A percentile compares a stretch with the other conserved stretches of the same genome.
These are phyloP conservation scores for Anaspis maculata DNA, from an alignment of 2,888 invertebrate genomes.

Conservation along the genomic window DNA sequence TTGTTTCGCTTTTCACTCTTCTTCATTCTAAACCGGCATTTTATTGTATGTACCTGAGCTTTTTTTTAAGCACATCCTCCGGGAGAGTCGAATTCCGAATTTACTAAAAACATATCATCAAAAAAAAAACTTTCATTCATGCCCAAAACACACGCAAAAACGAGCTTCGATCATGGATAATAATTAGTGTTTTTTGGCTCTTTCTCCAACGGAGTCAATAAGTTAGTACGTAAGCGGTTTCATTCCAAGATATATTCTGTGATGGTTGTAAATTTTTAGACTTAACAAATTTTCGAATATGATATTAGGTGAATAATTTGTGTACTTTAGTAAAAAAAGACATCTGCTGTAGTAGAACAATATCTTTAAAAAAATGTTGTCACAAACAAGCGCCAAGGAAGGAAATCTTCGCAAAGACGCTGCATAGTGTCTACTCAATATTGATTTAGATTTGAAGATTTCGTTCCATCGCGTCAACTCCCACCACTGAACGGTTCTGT, in stretches of 20 bases:
- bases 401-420: too few species aligned
- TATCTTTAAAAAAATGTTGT: too few species aligned
- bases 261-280: constrained; percentile 15
- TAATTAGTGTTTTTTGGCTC: constrained; percentile 20
- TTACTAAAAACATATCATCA: constrained; percentile 37
- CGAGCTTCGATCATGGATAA: constrained; percentile 25
- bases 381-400: too few species aligned
- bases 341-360: constrained; percentile 16
- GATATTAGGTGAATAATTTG: constrained; percentile 9
- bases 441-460: too few species aligned
- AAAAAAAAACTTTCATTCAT: constrained; percentile 13
- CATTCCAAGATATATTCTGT: constrained; percentile 17
- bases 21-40: background rate
- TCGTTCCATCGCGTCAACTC: too few species aligned
- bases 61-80: constrained; percentile 2
- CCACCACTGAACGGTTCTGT: too few species aligned
- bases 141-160: constrained; percentile 12
- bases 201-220: constrained; percentile 8
- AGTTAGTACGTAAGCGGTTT: constrained; percentile 7
- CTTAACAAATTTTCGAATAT: too few species aligned
- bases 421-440: too few species aligned
- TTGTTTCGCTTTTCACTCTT: too few species aligned
- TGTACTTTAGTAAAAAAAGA: background rate
- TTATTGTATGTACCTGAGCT: background rate
- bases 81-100: constrained; percentile 28